Percentiles rank a stretch among this genome's conserved stretches.
These are phyloP conservation scores for Labroides dimidiatus DNA, from an alignment of 2,797 vertebrate genomes.

Conservation along the genomic window DNA sequence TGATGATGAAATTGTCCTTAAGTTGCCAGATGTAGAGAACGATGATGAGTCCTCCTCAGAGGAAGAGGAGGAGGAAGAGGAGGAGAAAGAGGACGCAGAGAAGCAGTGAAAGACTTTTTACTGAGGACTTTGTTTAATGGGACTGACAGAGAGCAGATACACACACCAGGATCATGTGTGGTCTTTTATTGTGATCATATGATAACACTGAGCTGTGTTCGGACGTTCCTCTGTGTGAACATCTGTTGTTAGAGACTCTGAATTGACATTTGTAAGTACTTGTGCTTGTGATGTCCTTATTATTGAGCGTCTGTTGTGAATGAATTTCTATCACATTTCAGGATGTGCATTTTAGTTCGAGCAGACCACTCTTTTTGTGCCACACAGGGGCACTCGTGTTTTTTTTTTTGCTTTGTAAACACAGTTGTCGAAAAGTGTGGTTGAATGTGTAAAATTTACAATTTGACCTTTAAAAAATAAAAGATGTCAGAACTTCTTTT, in stretches of 20 bases:
- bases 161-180: background rate
- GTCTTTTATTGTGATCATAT: background rate
- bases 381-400: background rate
- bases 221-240: no score
- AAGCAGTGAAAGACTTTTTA: conserved; percentile 39
- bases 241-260: background rate
- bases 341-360: conserved; percentile 9
- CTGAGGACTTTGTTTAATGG: conserved; percentile 35
- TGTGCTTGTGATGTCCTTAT: background rate
- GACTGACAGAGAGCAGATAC: conserved; percentile 21
- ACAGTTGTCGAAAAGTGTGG: conserved; percentile 9
- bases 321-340: conserved; percentile 7
- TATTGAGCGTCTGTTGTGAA: background rate
- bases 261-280: background rate
- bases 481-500: conserved; percentile 3
- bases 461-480: conserved; percentile 47
- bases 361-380: conserved; percentile 4
- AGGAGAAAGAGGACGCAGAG: conserved; percentile 32
- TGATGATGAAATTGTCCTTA: conserved; percentile 88
- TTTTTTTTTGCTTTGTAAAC: conserved; percentile 5
- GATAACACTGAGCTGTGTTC: conserved; percentile 25
- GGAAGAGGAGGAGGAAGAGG: conserved; percentile 29
- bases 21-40: conserved; percentile 53
- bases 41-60: conserved; percentile 45
- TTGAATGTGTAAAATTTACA: conserved; percentile 17